Conservation (phyloP, 2,888 invertebrate genomes). For the Lamproptera curius region DNA sequence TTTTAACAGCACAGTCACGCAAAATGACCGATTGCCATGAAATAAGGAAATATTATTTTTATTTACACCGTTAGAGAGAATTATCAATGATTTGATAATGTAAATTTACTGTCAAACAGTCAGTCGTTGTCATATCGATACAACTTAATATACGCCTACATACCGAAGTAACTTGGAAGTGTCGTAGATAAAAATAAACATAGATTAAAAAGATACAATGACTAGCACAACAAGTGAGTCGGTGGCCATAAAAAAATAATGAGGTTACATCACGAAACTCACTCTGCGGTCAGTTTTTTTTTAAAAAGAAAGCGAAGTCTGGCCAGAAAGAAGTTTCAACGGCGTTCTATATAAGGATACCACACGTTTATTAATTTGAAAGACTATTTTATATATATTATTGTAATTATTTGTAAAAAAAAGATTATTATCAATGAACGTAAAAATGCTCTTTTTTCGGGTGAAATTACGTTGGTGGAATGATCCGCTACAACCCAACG, state of each 20-base stretch:
- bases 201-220: slow-evolving; percentile 8
- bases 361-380: not conserved
- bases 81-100: too few relatives aligned
- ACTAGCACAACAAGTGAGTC: slow-evolving; percentile 7
- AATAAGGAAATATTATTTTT: too few relatives aligned
- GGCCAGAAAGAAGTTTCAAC: slow-evolving; percentile 21
- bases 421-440: too few relatives aligned
- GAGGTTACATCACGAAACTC: slow-evolving; percentile 30
- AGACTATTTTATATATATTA: too few relatives aligned
- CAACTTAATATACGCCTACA: not conserved
- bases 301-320: slow-evolving; percentile 29
- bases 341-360: slow-evolving; percentile 10
- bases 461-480: too few relatives aligned
- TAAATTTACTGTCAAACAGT: not conserved
- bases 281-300: slow-evolving; percentile 23
- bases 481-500: too few relatives aligned
- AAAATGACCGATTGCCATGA: too few relatives aligned
- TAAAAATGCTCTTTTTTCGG: too few relatives aligned
- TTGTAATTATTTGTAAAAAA: too few relatives aligned
- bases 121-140: not conserved
- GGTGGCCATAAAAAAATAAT: slow-evolving; percentile 24
- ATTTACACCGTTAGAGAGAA: too few relatives aligned
- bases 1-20: too few relatives aligned
- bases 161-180: not conserved
- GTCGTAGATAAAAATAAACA: slow-evolving; percentile 10